A percentile compares a stretch with the other conserved stretches of the same genome.
Evolutionary conservation across 2,888 invertebrate species (phyloP).

Genomic region (Catocala sponsa): DNA sequence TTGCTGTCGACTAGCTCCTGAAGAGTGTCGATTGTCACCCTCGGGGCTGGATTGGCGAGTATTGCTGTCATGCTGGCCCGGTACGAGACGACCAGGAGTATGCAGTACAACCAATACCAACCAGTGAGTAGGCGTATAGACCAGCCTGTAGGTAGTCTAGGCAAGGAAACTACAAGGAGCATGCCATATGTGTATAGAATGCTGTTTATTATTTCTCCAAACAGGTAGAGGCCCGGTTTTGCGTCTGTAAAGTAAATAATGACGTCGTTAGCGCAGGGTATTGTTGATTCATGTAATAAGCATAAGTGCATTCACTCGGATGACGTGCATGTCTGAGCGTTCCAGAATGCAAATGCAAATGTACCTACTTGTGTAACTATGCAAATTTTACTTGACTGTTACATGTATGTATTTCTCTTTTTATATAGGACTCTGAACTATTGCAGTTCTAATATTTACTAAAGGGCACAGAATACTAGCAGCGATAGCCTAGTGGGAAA

Average conservation of each 20-base stretch:
- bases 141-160: conserved; percentile 93
- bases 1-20: conserved; percentile 90
- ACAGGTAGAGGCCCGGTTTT: conserved; percentile 90
- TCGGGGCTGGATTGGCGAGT: conserved; percentile 92
- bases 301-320: conserved; percentile 13
- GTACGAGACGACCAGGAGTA: conserved; percentile 93
- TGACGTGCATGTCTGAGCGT: neutral
- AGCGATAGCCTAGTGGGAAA: too few species aligned
- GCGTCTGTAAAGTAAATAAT: conserved; percentile 69
- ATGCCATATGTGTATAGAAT: conserved; percentile 94
- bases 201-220: conserved; percentile 92
- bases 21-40: conserved; percentile 93
- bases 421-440: too few species aligned
- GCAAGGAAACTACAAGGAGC: conserved; percentile 93
- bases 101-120: conserved; percentile 96
- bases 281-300: conserved; percentile 15
- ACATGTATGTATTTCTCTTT: too few species aligned
- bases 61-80: conserved; percentile 95
- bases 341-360: conserved; percentile 1
- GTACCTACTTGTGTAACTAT: too few species aligned
- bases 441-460: too few species aligned
- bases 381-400: too few species aligned
- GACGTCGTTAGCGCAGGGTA: neutral
- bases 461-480: too few species aligned
- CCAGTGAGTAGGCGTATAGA: conserved; percentile 93